Base-by-base conservation (phyloP, 2,888 invertebrate genomes). In the Mamestra brassicae region DNA sequence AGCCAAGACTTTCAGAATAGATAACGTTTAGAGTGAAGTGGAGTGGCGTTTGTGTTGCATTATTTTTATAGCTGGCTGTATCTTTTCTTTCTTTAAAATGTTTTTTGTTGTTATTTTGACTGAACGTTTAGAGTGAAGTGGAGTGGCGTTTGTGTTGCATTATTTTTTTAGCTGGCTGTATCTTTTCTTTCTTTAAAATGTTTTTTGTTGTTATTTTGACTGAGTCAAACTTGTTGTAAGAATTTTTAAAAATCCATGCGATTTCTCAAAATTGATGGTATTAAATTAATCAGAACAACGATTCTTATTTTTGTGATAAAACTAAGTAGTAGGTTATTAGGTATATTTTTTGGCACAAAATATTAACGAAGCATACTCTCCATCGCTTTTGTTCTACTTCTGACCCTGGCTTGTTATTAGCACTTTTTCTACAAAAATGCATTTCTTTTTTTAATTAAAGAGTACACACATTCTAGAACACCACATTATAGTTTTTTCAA, bases 401-500 rank as follows among this genome's bases (percentile, higher is more conserved):
- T 45, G 36, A n/a, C 8, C 15, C 8, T 58, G n/a, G n/a, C 54
- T 73, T 80, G 73, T 77, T 45, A 77, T 65, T 77, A 74, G 65
- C 36, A 66, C 55, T 80, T 52, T 61, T 74, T 52, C n/a, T 79
- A 42, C 72, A 65, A 61, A 52, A 77, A 45, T 62, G 38, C 50
- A 80, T 15, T 80, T 52, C 0, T 62, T 74, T 75, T 58, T 64
- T 50, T 63, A 55, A 78, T 68, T 60, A 60, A 64, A 76, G 63
- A 50, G 45, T 47, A n/a, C 45, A 26, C 11, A 57, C n/a, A 67
- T 11, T 54, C 6, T 36, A 34, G 11, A 55, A 42, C 26, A 17
- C n/a, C 11, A 74, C n/a, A 47, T 63, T 63, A 70, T n/a, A 34
- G n/a, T 75, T 63, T 54, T 26, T 75, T 74, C 68, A 81, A 78